phyloP scores from a whole-genome alignment of 1,140 invertebrate genomes.

The Aphaenogaster floridana region DNA sequence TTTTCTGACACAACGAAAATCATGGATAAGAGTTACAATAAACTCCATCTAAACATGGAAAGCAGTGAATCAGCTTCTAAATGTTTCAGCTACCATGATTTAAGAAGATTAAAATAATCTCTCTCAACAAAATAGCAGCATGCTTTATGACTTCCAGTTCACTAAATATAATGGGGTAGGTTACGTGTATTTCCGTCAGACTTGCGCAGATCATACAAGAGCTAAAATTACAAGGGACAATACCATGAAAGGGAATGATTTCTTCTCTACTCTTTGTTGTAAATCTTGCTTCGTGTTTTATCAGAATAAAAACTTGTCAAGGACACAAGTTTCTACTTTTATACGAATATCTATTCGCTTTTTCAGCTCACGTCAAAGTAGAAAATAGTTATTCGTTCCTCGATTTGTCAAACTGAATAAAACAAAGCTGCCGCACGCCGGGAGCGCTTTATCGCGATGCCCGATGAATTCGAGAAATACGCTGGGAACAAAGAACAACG shows the following conservation, averaged over 20 bases:
- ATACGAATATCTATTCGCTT: not conserved
- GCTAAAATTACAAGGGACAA: constrained; percentile 37
- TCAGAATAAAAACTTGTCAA: not conserved
- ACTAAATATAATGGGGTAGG: constrained; percentile 44
- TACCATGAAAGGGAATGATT: not conserved
- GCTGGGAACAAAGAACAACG: constrained; percentile 58
- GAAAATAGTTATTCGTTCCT: constrained; percentile 26
- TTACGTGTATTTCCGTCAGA: constrained; percentile 35
- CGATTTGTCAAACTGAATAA: constrained; percentile 41
- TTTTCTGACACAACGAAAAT: constrained; percentile 2
- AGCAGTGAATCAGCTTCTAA: constrained; percentile 49
- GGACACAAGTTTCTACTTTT: not conserved
- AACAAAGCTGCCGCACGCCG: constrained; percentile 9
- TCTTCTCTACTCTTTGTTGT: not conserved
- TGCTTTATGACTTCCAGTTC: constrained; percentile 56
- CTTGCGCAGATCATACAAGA: not conserved
- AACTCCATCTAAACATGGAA: constrained; percentile 21
- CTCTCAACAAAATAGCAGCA: constrained; percentile 41
- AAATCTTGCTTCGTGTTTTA: not conserved
- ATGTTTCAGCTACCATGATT: constrained; percentile 47
- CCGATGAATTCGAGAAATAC: constrained; percentile 44
- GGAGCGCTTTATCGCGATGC: constrained; percentile 29
- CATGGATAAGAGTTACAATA: constrained; percentile 14
- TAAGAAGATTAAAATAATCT: constrained; percentile 62
- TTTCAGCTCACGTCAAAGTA: not conserved